Conservation (phyloP, 2,797 vertebrate species). For the Channa striata region DNA sequence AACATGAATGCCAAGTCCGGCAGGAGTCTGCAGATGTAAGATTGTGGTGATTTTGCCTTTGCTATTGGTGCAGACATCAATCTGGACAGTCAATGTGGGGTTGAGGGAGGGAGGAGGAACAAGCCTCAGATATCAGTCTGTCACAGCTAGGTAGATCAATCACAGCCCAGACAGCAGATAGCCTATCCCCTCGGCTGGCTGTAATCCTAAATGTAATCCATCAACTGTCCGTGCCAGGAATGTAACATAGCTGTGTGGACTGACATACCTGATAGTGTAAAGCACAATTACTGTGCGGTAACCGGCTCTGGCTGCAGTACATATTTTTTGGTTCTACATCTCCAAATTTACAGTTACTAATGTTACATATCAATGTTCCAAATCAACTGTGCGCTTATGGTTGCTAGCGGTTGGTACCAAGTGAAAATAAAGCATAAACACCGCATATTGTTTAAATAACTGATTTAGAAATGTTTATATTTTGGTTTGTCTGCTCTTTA, state of each 20-base stretch:
- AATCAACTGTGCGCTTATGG: no score
- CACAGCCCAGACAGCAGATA: slow-evolving; percentile 61
- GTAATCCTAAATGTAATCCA: slow-evolving; percentile 81
- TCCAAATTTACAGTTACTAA: not conserved
- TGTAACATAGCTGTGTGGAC: slow-evolving; percentile 60
- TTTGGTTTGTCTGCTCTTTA: no score
- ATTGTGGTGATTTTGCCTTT: slow-evolving; percentile 20
- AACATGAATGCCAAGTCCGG: slow-evolving; percentile 17
- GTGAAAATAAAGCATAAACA: no score
- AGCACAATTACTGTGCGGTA: slow-evolving; percentile 22
- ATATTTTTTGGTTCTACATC: not conserved
- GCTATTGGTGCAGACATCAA: slow-evolving; percentile 65
- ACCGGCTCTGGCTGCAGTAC: slow-evolving; percentile 1
- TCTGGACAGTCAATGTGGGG: slow-evolving; percentile 58
- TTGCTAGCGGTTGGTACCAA: no score
- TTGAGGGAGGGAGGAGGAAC: slow-evolving; percentile 54
- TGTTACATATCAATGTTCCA: not conserved
- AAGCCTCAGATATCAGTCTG: slow-evolving; percentile 67
- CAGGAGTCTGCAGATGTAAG: slow-evolving; percentile 1
- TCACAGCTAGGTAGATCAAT: slow-evolving; percentile 74
- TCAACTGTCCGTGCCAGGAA: slow-evolving; percentile 59
- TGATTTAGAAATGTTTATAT: no score
- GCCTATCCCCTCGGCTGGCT: slow-evolving; percentile 55
- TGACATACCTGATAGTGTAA: slow-evolving; percentile 51
- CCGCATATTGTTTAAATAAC: no score